These are phyloP conservation scores for Myotis myotis DNA, from an alignment of 2,797 vertebrate species.

Conservation along the genomic window DNA sequence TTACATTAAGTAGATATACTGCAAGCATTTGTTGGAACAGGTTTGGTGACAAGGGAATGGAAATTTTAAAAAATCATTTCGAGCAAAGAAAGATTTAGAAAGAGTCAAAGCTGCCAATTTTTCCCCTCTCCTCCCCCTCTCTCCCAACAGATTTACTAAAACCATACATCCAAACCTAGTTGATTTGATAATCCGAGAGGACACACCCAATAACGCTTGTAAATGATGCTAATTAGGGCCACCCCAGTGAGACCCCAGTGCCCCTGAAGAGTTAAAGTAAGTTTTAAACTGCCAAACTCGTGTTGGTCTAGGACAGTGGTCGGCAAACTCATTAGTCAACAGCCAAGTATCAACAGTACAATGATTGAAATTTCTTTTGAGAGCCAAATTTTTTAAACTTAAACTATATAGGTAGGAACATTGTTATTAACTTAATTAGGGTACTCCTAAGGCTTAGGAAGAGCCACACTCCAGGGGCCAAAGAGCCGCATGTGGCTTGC, in stretches of 20 bases:
- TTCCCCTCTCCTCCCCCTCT: not conserved
- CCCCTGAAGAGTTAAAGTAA: not conserved
- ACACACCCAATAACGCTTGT: not conserved
- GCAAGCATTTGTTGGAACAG: not conserved
- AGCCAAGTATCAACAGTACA: too few relatives aligned
- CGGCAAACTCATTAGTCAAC: too few relatives aligned
- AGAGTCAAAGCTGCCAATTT: not conserved
- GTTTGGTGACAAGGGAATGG: not conserved
- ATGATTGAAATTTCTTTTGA: too few relatives aligned
- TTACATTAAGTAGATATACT: not conserved
- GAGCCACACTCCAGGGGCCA: too few relatives aligned
- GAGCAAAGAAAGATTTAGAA: constrained; percentile 45
- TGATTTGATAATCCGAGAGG: not conserved
- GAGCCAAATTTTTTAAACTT: too few relatives aligned
- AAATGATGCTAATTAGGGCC: not conserved
- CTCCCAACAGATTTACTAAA: constrained; percentile 22
- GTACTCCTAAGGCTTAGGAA: too few relatives aligned
- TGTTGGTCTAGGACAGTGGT: not conserved
- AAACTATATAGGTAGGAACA: too few relatives aligned
- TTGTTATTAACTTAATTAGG: too few relatives aligned
- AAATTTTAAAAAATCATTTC: constrained; percentile 14
- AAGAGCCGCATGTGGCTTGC: too few relatives aligned
- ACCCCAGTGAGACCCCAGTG: not conserved
- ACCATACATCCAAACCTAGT: not conserved
- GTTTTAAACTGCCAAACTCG: not conserved